A percentile compares a stretch with the other conserved stretches of the same genome.
Conservation (phyloP, 2,888 invertebrate species). For the Ashinkailepas kermadecensis region DNA sequence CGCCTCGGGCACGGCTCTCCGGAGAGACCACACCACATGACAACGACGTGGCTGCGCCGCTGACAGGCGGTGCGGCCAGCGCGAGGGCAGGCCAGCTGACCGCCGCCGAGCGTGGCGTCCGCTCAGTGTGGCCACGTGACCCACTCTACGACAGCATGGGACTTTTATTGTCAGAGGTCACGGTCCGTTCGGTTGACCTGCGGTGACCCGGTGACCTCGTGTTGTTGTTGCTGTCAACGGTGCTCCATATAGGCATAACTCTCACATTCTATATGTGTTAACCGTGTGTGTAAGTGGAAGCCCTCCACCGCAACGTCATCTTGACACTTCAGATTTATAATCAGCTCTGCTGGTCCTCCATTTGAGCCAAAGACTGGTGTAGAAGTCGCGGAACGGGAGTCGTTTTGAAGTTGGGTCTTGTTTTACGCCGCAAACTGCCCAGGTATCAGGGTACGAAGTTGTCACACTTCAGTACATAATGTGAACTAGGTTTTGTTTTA, state of each 20-base stretch:
- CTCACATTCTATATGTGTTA: slow-evolving; percentile 15
- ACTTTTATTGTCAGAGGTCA: too few relatives aligned
- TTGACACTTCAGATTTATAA: not conserved
- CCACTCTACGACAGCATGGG: too few relatives aligned
- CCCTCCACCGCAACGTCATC: slow-evolving; percentile 8
- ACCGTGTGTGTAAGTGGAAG: not conserved
- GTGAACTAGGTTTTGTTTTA: not conserved
- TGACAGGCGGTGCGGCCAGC: not conserved
- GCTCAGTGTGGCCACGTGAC: not conserved
- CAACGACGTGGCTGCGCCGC: not conserved
- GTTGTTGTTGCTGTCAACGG: not conserved
- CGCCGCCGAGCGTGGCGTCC: not conserved
- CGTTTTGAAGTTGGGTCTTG: not conserved
- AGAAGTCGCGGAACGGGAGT: too few relatives aligned
- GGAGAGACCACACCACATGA: too few relatives aligned
- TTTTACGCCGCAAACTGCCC: not conserved
- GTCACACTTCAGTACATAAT: not conserved
- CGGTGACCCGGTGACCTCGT: not conserved
- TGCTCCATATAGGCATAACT: slow-evolving; percentile 9
- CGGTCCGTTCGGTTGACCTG: too few relatives aligned
- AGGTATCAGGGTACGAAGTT: not conserved
- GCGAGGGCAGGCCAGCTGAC: not conserved
- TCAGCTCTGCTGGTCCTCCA: not conserved
- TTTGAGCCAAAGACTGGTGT: not conserved
- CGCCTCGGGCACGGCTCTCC: not conserved